Base-by-base conservation (phyloP, 2,888 invertebrate species). In the Xanthia togata region DNA sequence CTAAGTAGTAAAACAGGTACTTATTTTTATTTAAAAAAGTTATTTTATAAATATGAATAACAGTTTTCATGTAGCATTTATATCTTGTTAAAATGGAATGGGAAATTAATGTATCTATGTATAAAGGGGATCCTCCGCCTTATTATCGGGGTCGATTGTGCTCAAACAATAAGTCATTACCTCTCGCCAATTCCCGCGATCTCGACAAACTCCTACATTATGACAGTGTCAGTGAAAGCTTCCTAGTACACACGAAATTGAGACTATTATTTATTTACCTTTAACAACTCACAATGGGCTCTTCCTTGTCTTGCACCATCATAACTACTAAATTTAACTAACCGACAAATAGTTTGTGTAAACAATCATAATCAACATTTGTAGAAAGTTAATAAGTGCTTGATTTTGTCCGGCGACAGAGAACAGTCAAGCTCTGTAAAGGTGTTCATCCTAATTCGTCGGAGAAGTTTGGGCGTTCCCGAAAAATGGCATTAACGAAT, bases 81-180 rank as follows among this genome's bases (percentile, higher is more conserved):
- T 26, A 60, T 60, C 5, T 35, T 12, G 62, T 62, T 62, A 23
- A 20, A 60, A 14, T 50, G 50, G 23, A 50, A 20, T 38, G 2
- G 9, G 63, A 62, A 38, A 38, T n/a, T 8, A 44, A 44, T 26
- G 6, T 44, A 20, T 14, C 12, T 81, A 78, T 31, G 31, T 31
- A 31, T 72, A 81, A 80, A 82, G 72, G 67, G 73, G 83, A 81
- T 86, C 87, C 69, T 73, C 82, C 38, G n/a, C 53, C 80, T 87
- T 87, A 87, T 90, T 92, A 91, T 92, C n/a, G 88, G 90, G 89
- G 87, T 89, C 90, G 91, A 92, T 93, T 93, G 89, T 92, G 70
- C 65, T 85, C 81, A 83, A 87, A 94, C 94, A 95, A 95, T 94
- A 91, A 91, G 87, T 93, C 93, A 92, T 94, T 93, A 93, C 71